phyloP scores from a whole-genome alignment of 2,888 invertebrate genomes.

The Copidosoma aretas region DNA sequence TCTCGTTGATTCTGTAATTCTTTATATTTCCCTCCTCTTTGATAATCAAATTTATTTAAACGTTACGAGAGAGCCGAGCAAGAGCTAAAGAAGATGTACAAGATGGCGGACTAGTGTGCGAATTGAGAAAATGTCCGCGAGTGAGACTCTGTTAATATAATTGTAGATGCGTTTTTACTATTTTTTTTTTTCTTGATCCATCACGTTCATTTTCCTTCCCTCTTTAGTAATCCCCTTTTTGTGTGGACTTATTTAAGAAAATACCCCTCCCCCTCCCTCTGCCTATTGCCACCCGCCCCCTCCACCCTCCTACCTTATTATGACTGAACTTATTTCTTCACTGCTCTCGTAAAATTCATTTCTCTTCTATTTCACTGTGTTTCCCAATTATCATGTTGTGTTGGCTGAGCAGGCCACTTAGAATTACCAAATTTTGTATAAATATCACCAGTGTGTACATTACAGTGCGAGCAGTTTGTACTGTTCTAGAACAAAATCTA shows the following conservation, averaged over 20 bases:
- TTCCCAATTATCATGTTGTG: conserved; percentile 21
- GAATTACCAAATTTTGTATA: conserved; percentile 11
- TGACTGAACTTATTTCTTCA: conserved; percentile 43
- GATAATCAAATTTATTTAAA: conserved; percentile 39
- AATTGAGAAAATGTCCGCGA: conserved; percentile 44
- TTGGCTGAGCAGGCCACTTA: conserved; percentile 31
- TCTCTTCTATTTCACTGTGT: conserved; percentile 41
- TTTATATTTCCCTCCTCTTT: neutral
- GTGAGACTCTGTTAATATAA: conserved; percentile 52
- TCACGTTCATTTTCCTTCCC: conserved; percentile 29
- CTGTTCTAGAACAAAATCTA: conserved; percentile 48
- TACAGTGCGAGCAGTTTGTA: conserved; percentile 44
- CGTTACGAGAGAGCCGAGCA: conserved; percentile 37
- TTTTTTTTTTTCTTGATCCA: conserved; percentile 32
- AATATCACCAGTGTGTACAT: conserved; percentile 49
- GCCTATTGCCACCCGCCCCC: conserved; percentile 26
- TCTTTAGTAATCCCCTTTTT: conserved; percentile 29
- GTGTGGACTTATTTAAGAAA: conserved; percentile 16
- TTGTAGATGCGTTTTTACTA: conserved; percentile 50
- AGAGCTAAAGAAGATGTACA: conserved; percentile 39
- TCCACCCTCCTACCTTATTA: conserved; percentile 23
- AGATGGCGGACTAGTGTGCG: conserved; percentile 33
- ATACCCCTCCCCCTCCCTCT: conserved; percentile 19
- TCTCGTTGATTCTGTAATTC: neutral
- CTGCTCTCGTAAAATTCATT: conserved; percentile 31